These are phyloP conservation scores for Polia nebulosa DNA, from an alignment of 2,888 invertebrate genomes.

Conservation along the genomic window DNA sequence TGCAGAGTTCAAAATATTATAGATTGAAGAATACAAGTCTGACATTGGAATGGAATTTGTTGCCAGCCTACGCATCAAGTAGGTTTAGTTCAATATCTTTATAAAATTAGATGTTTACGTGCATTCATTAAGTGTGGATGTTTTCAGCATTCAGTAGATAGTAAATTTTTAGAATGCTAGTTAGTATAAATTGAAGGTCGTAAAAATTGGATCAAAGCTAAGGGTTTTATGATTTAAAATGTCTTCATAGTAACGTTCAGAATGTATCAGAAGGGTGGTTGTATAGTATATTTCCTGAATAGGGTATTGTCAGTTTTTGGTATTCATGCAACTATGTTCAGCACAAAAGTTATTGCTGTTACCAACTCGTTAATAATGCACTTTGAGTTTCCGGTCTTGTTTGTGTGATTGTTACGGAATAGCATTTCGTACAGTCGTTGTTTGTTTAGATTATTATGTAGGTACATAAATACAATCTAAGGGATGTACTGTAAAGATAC, in stretches of 20 bases:
- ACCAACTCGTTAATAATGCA: constrained; percentile 84
- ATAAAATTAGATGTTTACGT: constrained; percentile 87
- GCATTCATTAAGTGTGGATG: constrained; percentile 87
- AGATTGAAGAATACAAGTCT: constrained; percentile 59
- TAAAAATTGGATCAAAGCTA: constrained; percentile 75
- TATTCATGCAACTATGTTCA: constrained; percentile 63
- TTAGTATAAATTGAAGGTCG: constrained; percentile 88
- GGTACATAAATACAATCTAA: constrained; percentile 22
- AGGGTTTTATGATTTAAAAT: constrained; percentile 58
- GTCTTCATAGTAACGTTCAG: constrained; percentile 55
- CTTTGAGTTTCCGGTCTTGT: constrained; percentile 74
- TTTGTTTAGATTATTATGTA: constrained; percentile 21
- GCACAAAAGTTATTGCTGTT: constrained; percentile 72
- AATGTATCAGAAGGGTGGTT: constrained; percentile 66
- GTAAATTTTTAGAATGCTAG: constrained; percentile 91
- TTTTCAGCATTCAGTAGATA: constrained; percentile 89
- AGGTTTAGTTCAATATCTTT: constrained; percentile 88
- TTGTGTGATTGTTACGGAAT: constrained; percentile 62
- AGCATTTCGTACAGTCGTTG: constrained; percentile 57
- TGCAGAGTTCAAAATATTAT: background rate
- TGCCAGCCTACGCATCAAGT: constrained; percentile 82
- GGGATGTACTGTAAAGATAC: constrained; percentile 44
- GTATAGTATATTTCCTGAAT: constrained; percentile 68
- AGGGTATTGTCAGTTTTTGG: constrained; percentile 65
- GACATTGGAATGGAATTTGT: constrained; percentile 80